Percentiles rank a stretch among this genome's conserved stretches.
These are phyloP conservation scores for Eulemur macaco DNA, from an alignment of 2,113 vertebrate species.

Conservation along the genomic window DNA sequence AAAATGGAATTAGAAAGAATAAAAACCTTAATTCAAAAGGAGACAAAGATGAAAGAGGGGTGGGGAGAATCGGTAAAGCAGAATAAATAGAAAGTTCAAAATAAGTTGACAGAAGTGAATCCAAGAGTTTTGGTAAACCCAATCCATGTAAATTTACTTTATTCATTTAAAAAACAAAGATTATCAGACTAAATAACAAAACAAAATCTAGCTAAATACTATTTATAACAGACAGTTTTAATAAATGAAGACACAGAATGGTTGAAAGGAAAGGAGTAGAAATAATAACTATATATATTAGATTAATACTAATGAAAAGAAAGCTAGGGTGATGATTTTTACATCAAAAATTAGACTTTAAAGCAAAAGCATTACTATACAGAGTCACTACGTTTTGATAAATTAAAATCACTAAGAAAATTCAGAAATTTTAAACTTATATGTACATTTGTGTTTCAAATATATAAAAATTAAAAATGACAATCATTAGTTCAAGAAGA, in stretches of 20 bases:
- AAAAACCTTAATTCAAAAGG: background rate
- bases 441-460: background rate
- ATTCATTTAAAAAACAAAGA: constrained; percentile 12
- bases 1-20: background rate
- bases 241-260: background rate
- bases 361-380: background rate
- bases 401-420: background rate
- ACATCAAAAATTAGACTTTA: background rate
- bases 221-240: background rate
- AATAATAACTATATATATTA: background rate
- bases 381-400: background rate
- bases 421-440: background rate
- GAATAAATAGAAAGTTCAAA: background rate
- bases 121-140: background rate
- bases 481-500: background rate
- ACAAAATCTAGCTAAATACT: background rate
- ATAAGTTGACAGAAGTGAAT: background rate
- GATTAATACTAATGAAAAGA: background rate
- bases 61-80: background rate
- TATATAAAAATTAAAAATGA: background rate
- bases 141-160: background rate
- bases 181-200: background rate
- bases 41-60: background rate
- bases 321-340: background rate
- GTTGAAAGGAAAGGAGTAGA: constrained; percentile 11